phyloP scores from a whole-genome alignment of 2,797 vertebrate species.

The Centroberyx gerrardi region DNA sequence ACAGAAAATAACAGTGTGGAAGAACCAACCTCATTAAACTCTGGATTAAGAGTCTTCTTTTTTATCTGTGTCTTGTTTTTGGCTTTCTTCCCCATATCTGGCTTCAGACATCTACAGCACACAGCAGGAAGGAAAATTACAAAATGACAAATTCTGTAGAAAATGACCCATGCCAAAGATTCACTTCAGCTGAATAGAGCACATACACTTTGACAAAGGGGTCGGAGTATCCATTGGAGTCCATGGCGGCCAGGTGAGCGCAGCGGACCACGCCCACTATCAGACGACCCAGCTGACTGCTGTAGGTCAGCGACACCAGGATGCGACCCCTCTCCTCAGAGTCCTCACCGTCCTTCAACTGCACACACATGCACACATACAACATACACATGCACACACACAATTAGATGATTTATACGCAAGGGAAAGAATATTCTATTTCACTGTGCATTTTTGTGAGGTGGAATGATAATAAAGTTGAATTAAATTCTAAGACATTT shows the following conservation, averaged over 20 bases:
- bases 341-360: slow-evolving; percentile 86
- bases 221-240: slow-evolving; percentile 96
- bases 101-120: slow-evolving; percentile 89
- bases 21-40: slow-evolving; percentile 91
- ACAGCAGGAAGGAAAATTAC: slow-evolving; percentile 1
- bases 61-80: slow-evolving; percentile 96
- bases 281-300: slow-evolving; percentile 91
- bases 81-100: slow-evolving; percentile 95
- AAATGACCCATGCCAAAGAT: not conserved
- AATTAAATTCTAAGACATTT: too few species aligned
- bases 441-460: not conserved
- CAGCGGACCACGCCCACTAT: slow-evolving; percentile 95
- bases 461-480: too few species aligned
- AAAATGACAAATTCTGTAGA: too few species aligned
- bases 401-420: not conserved
- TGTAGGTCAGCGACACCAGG: slow-evolving; percentile 94
- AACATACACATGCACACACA: not conserved
- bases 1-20: not conserved
- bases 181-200: not conserved
- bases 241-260: slow-evolving; percentile 95
- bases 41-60: slow-evolving; percentile 94
- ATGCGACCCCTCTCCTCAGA: slow-evolving; percentile 94
- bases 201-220: slow-evolving; percentile 95
- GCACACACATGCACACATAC: slow-evolving; percentile 5
- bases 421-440: not conserved